Evolutionary conservation across 2,797 vertebrate species (phyloP).

Genomic region (Pithecia hirsuta): DNA sequence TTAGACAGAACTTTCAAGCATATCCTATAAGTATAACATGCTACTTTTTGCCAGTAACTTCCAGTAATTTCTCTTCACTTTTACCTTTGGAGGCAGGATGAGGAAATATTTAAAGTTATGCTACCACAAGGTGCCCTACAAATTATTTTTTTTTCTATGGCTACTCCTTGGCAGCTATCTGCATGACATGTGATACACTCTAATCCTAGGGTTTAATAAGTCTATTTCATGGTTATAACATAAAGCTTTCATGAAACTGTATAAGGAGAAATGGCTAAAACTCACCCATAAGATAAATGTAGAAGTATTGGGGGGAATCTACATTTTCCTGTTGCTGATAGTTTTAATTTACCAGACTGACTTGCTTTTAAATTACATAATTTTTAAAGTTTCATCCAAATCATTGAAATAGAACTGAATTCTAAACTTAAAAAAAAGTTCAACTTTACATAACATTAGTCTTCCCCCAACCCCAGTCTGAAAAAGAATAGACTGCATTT

Average conservation of each 20-base stretch:
- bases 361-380: not conserved
- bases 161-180: not conserved
- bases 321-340: not conserved
- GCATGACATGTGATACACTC: not conserved
- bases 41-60: not conserved
- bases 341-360: conserved; percentile 28
- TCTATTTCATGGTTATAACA: conserved; percentile 13
- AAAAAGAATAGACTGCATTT: not conserved
- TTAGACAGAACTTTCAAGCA: not conserved
- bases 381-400: not conserved
- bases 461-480: not conserved
- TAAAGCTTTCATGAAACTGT: not conserved
- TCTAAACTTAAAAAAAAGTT: not conserved
- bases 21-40: not conserved
- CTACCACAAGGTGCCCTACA: not conserved
- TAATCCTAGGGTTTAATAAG: conserved; percentile 1
- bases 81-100: not conserved
- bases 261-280: not conserved
- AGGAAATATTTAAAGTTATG: not conserved
- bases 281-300: not conserved
- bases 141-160: not conserved
- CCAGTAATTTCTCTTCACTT: not conserved
- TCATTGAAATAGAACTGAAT: not conserved
- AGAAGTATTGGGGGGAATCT: not conserved
- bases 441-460: not conserved